These are phyloP conservation scores for Andrena chrysosceles DNA, from an alignment of 2,888 invertebrate genomes.

Conservation along the genomic window DNA sequence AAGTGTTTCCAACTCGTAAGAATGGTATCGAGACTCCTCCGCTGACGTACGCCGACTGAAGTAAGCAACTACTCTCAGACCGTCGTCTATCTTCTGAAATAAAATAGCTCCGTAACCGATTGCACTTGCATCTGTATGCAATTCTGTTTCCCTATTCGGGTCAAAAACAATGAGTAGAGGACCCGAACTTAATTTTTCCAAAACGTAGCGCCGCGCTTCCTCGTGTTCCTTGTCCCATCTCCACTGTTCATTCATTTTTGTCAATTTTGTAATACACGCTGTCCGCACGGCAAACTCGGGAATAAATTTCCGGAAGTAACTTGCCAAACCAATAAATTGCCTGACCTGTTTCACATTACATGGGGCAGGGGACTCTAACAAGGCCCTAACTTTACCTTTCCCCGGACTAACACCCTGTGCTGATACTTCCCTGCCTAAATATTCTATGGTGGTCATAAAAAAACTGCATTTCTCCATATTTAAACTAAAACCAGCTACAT, in stretches of 20 bases:
- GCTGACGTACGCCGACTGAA: conserved; percentile 19
- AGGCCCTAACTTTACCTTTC: background rate
- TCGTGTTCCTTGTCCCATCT: conserved; percentile 2
- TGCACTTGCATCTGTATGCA: conserved; percentile 7
- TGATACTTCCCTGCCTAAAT: conserved; percentile 73
- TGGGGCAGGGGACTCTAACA: conserved; percentile 7
- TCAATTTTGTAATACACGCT: background rate
- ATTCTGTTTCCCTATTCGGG: background rate
- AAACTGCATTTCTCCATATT: conserved; percentile 9
- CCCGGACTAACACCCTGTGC: conserved; percentile 62
- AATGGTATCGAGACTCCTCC: conserved; percentile 28
- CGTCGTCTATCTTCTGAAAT: conserved; percentile 14
- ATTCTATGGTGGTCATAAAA: conserved; percentile 60
- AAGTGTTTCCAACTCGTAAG: conserved; percentile 54
- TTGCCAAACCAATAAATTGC: conserved; percentile 24
- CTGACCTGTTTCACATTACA: background rate
- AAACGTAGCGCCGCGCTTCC: background rate
- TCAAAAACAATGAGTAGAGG: conserved; percentile 21
- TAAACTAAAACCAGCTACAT: background rate
- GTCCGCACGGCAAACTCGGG: conserved; percentile 15
- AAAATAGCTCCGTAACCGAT: conserved; percentile 26
- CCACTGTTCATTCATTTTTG: background rate
- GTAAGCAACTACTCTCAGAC: conserved; percentile 20
- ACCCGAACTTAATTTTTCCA: background rate
- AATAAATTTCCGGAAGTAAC: conserved; percentile 37